Percentiles rank a stretch among this genome's conserved stretches.
Conservation (phyloP, 2,797 vertebrate genomes). For the Spondyliosoma cantharus region DNA sequence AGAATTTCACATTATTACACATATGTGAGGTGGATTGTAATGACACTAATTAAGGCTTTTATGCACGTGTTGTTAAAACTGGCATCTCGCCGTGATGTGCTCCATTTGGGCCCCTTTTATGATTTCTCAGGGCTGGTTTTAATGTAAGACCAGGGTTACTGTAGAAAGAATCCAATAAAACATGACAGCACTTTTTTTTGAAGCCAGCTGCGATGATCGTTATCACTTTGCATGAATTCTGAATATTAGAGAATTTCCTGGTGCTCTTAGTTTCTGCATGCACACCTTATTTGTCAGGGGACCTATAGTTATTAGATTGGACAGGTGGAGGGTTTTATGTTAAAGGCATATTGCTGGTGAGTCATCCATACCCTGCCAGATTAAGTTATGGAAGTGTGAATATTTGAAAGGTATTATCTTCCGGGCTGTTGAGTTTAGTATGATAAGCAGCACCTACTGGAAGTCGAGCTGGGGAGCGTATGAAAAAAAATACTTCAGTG, state of each 20-base stretch:
- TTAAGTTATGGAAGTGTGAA: slow-evolving; percentile 64
- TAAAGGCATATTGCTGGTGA: slow-evolving; percentile 46
- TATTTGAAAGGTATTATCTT: slow-evolving; percentile 60
- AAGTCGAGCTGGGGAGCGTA: slow-evolving; percentile 24
- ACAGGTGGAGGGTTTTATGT: slow-evolving; percentile 61
- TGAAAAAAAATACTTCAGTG: slow-evolving; percentile 25
- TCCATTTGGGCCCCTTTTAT: slow-evolving; percentile 40
- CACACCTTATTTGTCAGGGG: slow-evolving; percentile 62
- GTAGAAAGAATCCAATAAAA: slow-evolving; percentile 49
- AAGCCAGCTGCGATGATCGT: slow-evolving; percentile 29
- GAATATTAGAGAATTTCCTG: slow-evolving; percentile 39
- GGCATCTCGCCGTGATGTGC: slow-evolving; percentile 49
- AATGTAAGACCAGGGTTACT: slow-evolving; percentile 21
- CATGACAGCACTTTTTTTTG: slow-evolving; percentile 19
- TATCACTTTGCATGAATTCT: slow-evolving; percentile 44
- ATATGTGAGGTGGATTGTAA: slow-evolving; percentile 47
- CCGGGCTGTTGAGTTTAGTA: slow-evolving; percentile 44
- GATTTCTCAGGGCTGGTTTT: slow-evolving; percentile 30
- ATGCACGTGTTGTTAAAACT: slow-evolving; percentile 54
- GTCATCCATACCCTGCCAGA: slow-evolving; percentile 47
- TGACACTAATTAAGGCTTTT: slow-evolving; percentile 71
- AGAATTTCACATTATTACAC: slow-evolving; percentile 32
- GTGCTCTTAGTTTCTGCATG: slow-evolving; percentile 35
- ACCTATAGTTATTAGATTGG: slow-evolving; percentile 57
- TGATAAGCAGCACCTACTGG: slow-evolving; percentile 19